Conservation (phyloP, 2,113 vertebrate species). For the Nannospalax galili region DNA sequence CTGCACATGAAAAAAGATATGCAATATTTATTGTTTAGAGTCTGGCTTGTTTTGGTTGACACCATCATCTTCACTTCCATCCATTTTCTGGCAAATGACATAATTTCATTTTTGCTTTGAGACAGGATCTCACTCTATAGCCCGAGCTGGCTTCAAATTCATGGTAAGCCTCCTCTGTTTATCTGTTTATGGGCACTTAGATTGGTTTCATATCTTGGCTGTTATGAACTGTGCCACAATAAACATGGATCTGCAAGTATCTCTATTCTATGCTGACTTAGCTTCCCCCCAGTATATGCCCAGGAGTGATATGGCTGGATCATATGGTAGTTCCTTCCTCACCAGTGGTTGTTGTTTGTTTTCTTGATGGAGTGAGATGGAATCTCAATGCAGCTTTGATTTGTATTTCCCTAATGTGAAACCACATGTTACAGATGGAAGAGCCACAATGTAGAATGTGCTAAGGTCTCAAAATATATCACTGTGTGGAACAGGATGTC, state of each 20-base stretch:
- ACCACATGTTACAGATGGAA: neutral
- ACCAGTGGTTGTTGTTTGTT: neutral
- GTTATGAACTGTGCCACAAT: neutral
- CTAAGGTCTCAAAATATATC: neutral
- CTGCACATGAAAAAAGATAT: no score
- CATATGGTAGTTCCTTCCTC: neutral
- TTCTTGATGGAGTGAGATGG: neutral
- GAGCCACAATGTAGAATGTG: neutral
- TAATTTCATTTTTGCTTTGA: neutral
- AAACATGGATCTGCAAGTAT: neutral
- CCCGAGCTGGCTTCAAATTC: neutral
- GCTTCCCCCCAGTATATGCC: neutral
- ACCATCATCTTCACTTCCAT: no score
- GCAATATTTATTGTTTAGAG: no score
- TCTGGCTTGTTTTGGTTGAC: no score
- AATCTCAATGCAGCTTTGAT: neutral
- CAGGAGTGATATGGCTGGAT: neutral
- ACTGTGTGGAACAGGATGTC: neutral
- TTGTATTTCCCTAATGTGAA: neutral
- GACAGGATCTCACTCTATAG: neutral
- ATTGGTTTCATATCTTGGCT: neutral
- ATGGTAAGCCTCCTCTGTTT: no score
- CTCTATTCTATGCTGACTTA: neutral
- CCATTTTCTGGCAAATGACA: no score
- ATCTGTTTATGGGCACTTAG: neutral